Percentiles rank a stretch among this genome's conserved stretches.
Conservation (phyloP, 2,888 invertebrate genomes). For the Sarcophaga variegata region DNA sequence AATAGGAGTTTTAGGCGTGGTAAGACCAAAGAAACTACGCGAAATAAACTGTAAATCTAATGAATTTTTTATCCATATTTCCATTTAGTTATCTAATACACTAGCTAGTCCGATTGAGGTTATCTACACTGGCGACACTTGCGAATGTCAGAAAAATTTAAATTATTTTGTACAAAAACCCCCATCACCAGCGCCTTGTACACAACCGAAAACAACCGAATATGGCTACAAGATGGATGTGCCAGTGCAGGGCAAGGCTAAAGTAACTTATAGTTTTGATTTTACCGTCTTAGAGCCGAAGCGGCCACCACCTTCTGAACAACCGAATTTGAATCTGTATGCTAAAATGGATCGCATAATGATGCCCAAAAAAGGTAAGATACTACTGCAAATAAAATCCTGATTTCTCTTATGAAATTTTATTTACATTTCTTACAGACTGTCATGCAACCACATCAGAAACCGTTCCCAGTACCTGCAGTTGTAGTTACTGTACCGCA, state of each 20-base stretch:
- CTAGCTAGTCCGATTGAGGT: conserved; percentile 73
- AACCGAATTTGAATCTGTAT: conserved; percentile 72
- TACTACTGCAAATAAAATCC: neutral
- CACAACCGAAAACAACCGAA: conserved; percentile 65
- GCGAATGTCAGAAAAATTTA: conserved; percentile 76
- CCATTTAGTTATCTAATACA: conserved; percentile 65
- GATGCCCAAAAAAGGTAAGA: conserved; percentile 75
- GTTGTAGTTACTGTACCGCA: conserved; percentile 70
- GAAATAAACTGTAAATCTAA: neutral
- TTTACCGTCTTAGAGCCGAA: conserved; percentile 78
- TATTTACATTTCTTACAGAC: conserved; percentile 72
- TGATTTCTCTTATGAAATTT: neutral
- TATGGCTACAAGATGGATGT: conserved; percentile 78
- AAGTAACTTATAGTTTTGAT: conserved; percentile 78
- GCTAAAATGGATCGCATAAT: conserved; percentile 76
- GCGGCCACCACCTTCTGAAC: conserved; percentile 64
- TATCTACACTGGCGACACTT: conserved; percentile 76
- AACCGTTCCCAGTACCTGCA: conserved; percentile 64
- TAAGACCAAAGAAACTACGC: conserved; percentile 28
- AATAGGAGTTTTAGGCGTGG: conserved; percentile 48
- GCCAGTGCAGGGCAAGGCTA: conserved; percentile 73
- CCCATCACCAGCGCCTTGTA: conserved; percentile 66
- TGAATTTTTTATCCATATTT: conserved; percentile 1
- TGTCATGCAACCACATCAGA: conserved; percentile 49
- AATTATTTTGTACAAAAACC: conserved; percentile 76